A percentile compares a stretch with the other conserved stretches of the same genome.
Conservation (phyloP, 2,113 vertebrate species). For the Bos taurus region DNA sequence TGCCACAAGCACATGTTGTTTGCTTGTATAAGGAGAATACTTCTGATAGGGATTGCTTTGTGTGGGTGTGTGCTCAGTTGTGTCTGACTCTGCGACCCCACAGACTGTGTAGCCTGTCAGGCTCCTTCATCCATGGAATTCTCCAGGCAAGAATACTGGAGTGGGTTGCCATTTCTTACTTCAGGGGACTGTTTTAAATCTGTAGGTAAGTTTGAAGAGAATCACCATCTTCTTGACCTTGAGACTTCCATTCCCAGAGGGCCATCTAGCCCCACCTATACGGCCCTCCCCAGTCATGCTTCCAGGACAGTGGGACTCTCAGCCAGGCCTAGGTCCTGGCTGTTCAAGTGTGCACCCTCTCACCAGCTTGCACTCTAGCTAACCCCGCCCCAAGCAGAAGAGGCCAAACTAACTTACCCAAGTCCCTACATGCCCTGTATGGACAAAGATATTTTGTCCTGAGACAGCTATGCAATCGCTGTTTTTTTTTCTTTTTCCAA, state of each 20-base stretch:
- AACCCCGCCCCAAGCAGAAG: background rate
- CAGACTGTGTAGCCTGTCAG: background rate
- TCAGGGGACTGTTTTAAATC: background rate
- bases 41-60: background rate
- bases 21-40: background rate
- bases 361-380: background rate
- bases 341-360: background rate
- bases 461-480: background rate
- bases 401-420: background rate
- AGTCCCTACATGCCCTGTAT: background rate
- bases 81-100: background rate
- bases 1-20: background rate
- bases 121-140: background rate
- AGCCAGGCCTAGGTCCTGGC: background rate
- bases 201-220: background rate
- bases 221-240: background rate
- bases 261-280: background rate
- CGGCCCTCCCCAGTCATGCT: background rate
- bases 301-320: background rate
- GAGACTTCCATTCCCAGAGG: background rate
- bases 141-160: background rate
- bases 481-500: background rate
- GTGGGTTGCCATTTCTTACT: background rate
- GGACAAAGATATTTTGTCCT: slow-evolving; percentile 36
- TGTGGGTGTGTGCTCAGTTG: background rate